phyloP scores from a whole-genome alignment of 2,113 vertebrate species.

The Sterrhoptilus dennistouni region DNA sequence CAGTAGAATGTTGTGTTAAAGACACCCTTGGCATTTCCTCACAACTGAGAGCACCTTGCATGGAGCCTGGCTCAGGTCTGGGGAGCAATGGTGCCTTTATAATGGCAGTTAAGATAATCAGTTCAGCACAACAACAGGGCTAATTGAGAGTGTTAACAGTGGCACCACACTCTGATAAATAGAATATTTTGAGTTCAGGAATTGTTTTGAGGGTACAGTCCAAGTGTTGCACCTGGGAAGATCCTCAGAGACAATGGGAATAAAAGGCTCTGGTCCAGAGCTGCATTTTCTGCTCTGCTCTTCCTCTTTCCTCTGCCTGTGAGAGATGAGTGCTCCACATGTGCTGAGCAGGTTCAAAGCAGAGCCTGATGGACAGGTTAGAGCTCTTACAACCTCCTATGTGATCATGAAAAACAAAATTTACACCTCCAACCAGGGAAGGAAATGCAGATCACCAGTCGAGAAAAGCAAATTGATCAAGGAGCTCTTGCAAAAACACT shows the following conservation, averaged over 20 bases:
- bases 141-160: background rate
- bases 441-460: background rate
- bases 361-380: background rate
- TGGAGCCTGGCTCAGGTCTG: background rate
- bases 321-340: background rate
- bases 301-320: background rate
- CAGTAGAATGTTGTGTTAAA: background rate
- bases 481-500: background rate
- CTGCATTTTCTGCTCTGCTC: background rate
- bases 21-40: background rate
- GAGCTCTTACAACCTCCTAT: rapidly evolving
- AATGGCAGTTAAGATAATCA: background rate
- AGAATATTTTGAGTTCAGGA: background rate
- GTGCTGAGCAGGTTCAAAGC: background rate
- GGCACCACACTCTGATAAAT: background rate
- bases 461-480: background rate
- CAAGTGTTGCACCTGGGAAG: background rate
- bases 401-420: background rate
- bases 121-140: background rate
- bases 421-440: background rate
- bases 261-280: background rate
- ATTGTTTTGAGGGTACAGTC: background rate
- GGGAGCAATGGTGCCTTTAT: background rate
- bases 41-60: background rate
- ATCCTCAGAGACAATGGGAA: background rate